phyloP scores from a whole-genome alignment of 2,888 invertebrate species.

The Digitonthophagus gazella region DNA sequence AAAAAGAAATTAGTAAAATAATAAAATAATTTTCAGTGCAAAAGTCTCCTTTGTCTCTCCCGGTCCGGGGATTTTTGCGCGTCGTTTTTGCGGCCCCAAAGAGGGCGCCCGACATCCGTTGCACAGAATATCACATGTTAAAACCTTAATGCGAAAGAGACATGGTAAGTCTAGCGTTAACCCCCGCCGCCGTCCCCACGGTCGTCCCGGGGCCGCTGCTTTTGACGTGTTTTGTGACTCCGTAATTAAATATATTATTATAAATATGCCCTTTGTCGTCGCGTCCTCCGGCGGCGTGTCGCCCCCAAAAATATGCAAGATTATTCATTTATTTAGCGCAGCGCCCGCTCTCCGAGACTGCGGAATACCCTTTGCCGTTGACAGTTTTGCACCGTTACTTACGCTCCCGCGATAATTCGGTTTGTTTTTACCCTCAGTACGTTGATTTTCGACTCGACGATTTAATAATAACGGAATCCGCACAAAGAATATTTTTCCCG shows the following conservation, averaged over 20 bases:
- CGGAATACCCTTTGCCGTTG: background rate
- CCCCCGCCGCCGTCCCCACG: conserved; percentile 26
- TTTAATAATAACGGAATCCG: background rate
- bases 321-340: conserved; percentile 41
- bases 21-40: conserved; percentile 1
- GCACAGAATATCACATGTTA: conserved; percentile 36
- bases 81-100: background rate
- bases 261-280: conserved; percentile 45
- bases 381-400: background rate
- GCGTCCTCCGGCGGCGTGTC: background rate
- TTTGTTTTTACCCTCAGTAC: background rate
- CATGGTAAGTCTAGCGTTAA: conserved; percentile 50
- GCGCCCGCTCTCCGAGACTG: background rate
- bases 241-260: conserved; percentile 51
- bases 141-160: conserved; percentile 40
- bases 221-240: conserved; percentile 47
- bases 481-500: background rate
- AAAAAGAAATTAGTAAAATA: conserved; percentile 2
- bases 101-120: background rate
- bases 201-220: conserved; percentile 37
- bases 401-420: background rate
- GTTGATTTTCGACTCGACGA: background rate
- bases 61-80: background rate
- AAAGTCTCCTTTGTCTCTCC: background rate
- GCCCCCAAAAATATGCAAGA: conserved; percentile 41